These are phyloP conservation scores for Tachyglossus aculeatus DNA, from an alignment of 2,797 vertebrate species.

Conservation along the genomic window DNA sequence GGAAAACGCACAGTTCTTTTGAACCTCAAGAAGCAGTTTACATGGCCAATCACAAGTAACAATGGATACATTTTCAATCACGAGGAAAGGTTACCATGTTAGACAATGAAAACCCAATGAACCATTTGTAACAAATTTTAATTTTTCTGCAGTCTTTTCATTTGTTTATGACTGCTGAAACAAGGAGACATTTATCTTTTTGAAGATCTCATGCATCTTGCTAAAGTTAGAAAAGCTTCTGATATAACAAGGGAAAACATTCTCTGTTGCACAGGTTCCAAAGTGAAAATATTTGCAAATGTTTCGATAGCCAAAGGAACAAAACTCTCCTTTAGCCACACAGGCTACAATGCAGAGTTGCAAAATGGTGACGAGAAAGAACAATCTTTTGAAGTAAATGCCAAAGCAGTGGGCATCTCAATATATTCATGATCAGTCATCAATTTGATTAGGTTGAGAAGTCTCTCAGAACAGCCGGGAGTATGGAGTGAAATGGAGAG, in stretches of 20 bases:
- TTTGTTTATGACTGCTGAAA: background rate
- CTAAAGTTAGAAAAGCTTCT: background rate
- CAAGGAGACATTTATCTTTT: background rate
- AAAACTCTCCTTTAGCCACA: too few relatives aligned
- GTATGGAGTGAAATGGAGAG: background rate
- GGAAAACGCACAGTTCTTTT: background rate
- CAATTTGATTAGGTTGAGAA: background rate
- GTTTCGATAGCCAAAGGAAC: too few relatives aligned
- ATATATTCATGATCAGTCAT: background rate
- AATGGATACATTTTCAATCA: background rate
- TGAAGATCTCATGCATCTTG: background rate
- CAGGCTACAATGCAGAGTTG: too few relatives aligned
- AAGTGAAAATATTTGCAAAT: too few relatives aligned
- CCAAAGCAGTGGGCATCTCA: background rate
- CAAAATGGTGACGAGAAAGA: background rate
- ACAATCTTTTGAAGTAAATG: background rate
- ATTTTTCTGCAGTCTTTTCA: background rate
- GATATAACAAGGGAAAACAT: background rate
- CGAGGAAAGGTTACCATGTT: background rate
- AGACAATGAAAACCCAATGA: rapidly evolving
- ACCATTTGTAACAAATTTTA: background rate
- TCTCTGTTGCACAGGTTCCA: background rate
- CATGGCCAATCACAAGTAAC: background rate
- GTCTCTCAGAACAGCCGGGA: background rate
- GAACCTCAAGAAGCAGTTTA: background rate